Base-by-base conservation (phyloP, 2,113 vertebrate species). In the Glaucidium brasilianum region DNA sequence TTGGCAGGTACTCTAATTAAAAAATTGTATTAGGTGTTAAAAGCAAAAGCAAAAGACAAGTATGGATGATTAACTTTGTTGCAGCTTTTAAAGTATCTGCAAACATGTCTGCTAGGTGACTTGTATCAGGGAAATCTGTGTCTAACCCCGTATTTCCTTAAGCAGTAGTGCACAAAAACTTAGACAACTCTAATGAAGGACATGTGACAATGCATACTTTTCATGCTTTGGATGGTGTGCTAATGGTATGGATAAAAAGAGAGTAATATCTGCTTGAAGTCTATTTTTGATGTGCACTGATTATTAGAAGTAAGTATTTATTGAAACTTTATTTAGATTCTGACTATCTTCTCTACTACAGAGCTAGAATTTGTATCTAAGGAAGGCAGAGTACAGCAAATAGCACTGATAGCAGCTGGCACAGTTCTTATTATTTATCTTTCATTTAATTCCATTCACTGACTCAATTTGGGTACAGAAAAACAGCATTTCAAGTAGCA, bases 161-260 rank as follows among this genome's bases (percentile, higher is more conserved):
- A 3, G 4, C 5, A 63, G 7, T 45, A 49, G 9, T 50, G 49
- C 13, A 39, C 4, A 9, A 59, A 80, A 68, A 47, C 13, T 71
- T 62, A 14, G 22, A 13, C 7, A 71, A 3, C 19, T 77, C 13
- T 66, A 78, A 30, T 15, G 23, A 72, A 47, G 41, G 20, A 29
- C 37, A 14, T 0, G 0, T 50, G 35, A 10, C 13, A n/a, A 37
- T 18, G 7, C 13, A 5, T n/a, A 5, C 19, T 45, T 78, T 17
- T 58, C 47, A n/a, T 30, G 49, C 12, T 26, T 69, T 12, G 45
- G 10, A 8, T 52, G 21, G 8, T 35, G 55, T 77, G 16, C 23
- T 50, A n/a, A 32, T 15, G 19, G 2, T 34, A 21, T 10, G 43
- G 19, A 15, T 29, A 91, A 32, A 41, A 32, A 37, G 26, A 52